Evolutionary conservation across 1,140 invertebrate species (phyloP), one percentile per base, ranked within the genome.

Genomic region (Globodera ellingtonae): DNA sequence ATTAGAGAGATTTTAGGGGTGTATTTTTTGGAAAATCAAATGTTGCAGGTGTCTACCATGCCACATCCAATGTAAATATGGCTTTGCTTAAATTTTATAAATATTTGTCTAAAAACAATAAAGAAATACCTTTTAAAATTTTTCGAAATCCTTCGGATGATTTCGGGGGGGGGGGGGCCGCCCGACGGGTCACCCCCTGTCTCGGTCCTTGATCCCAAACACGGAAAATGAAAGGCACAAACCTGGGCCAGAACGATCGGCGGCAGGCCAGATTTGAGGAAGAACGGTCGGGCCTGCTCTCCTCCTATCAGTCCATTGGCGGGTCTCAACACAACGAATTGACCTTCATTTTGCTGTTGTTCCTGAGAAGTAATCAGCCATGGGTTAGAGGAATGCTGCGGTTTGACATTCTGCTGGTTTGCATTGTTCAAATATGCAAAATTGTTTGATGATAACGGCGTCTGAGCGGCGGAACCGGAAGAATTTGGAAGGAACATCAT

Each of bases 161-260:
- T 35, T 35, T 35, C 35, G 35, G 35, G 35, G 35, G 35, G 3
- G 35, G 35, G 35, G 35, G 35, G 35, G 35, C 2, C 2, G n/a
- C 2, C 35, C 35, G 35, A 35, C 35, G 35, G 35, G 35, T 35
- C 35, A 8, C 4, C 83, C 82, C 13, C 83, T 81, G 67, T 87
- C 84, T 72, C 86, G 81, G 52, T 52, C 79, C 89, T 98, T 98
- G n/a, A 97, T 96, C 89, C 35, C 35, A 3, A 35, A 35, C 35
- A 35, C 94, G 93, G 90, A 98, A 94, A 84, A 99, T 95, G 10
- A 35, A 35, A 3, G 35, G 98, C 94, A 44, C 97, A 97, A 84
- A 98, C 95, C 4, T 95, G 91, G 6, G 97, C 84, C 62, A 85
- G 78, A 71, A 83, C 65, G n/a, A 80, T 65, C 44, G 84, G 48